Evolutionary conservation across 1,140 invertebrate genomes (phyloP), one percentile per base, ranked within the genome.

Genomic region (Sipha flava): DNA sequence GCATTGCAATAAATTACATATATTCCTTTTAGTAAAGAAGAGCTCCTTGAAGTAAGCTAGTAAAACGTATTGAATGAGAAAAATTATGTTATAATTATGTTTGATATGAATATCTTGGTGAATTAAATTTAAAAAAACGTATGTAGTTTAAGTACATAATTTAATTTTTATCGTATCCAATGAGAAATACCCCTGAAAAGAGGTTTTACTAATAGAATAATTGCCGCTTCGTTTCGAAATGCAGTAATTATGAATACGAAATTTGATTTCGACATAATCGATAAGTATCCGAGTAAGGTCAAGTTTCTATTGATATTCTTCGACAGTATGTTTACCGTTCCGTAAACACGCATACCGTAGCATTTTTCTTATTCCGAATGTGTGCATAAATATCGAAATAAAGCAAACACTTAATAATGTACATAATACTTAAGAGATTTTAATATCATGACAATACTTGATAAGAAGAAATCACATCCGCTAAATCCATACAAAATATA

Each of bases 271-370:
- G 23, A 47, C 21, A 70, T 70, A 70, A 70, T 70, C 66, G 23
- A 70, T 47, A 47, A 70, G 16, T 45, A 47, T n/a, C 16, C 40
- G 16, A 29, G 23, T 70, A 47, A 45, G 66, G 66, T 70, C 66
- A 70, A 18, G 29, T 70, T 70, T 47, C 23, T 70, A 70, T 70
- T 70, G 40, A 47, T 70, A 47, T 70, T 66, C 64, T 70, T 70
- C 21, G 29, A 70, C 16, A 47, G 18, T 47, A 68, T 68, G 37
- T 47, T 70, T n/a, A 45, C 9, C 14, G 37, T 68, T 64, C 62
- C n/a, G 21, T 29, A 45, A 68, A 45, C 64, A 26, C 18, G 64
- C 64, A 5, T 16, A 21, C 23, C 7, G 21, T 29, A 47, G 21
- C 23, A 7, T 70, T 10, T 29, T 47, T 18, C 23, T 29, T 47